phyloP scores from a whole-genome alignment of 2,888 invertebrate genomes.

The Drosophila villosipedis region DNA sequence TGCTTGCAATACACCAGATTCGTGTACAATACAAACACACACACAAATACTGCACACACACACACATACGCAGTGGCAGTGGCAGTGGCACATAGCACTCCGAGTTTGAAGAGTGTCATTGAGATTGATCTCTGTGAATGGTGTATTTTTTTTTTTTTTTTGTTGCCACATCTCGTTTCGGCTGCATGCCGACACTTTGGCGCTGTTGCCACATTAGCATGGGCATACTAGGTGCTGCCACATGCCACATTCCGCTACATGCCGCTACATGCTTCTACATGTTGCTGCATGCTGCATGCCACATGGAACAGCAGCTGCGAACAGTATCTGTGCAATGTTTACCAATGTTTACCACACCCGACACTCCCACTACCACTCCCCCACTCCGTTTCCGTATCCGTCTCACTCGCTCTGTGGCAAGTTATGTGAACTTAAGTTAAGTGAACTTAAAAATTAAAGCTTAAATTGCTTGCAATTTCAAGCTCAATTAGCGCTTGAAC shows the following conservation, averaged over 20 bases:
- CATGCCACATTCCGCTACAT: slow-evolving; percentile 21
- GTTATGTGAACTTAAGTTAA: not conserved
- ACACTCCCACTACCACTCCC: not conserved
- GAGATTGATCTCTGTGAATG: slow-evolving; percentile 60
- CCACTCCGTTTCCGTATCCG: not conserved
- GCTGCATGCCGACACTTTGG: slow-evolving; percentile 16
- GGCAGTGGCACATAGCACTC: slow-evolving; percentile 3
- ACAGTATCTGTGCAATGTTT: slow-evolving; percentile 53
- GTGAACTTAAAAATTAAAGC: not conserved
- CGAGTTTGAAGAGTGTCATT: slow-evolving; percentile 18
- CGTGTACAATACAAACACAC: slow-evolving; percentile 11
- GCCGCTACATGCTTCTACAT: slow-evolving; percentile 15
- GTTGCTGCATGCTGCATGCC: slow-evolving; percentile 23
- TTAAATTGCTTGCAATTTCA: not conserved
- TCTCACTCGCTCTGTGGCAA: not conserved
- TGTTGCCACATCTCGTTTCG: slow-evolving; percentile 31
- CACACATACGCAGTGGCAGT: slow-evolving; percentile 9
- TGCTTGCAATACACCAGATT: slow-evolving; percentile 16
- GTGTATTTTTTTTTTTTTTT: not conserved
- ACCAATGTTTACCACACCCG: slow-evolving; percentile 21
- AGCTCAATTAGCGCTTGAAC: not conserved
- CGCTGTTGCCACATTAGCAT: slow-evolving; percentile 32
- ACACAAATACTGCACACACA: slow-evolving; percentile 3
- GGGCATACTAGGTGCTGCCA: slow-evolving; percentile 8
- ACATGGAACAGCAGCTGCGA: slow-evolving; percentile 15